Evolutionary conservation across 2,797 vertebrate species (phyloP).

Genomic region (Denticeps clupeoides): DNA sequence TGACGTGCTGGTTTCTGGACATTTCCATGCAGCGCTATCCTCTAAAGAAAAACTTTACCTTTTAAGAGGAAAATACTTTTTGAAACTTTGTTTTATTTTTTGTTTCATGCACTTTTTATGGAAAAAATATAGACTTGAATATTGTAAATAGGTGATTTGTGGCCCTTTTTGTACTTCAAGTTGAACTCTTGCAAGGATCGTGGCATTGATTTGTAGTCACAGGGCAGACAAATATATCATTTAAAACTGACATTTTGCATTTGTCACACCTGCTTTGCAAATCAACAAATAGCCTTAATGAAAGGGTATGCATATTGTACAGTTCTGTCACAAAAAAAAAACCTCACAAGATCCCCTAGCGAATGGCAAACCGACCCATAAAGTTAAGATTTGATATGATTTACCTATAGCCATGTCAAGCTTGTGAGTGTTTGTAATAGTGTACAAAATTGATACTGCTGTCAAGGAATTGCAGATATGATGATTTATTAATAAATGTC

Average conservation of each 20-base stretch:
- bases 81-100: conserved; percentile 31
- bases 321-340: conserved; percentile 14
- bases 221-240: conserved; percentile 19
- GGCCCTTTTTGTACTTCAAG: conserved; percentile 41
- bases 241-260: conserved; percentile 30
- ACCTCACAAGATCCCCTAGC: too few relatives aligned
- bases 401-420: too few relatives aligned
- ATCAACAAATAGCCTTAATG: conserved; percentile 43
- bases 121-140: conserved; percentile 63
- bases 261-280: conserved; percentile 44
- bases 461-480: too few relatives aligned
- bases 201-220: conserved; percentile 40
- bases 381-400: not conserved
- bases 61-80: conserved; percentile 31
- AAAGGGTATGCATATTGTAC: conserved; percentile 42
- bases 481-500: too few relatives aligned
- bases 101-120: conserved; percentile 70
- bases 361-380: too few relatives aligned
- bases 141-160: conserved; percentile 62
- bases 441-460: too few relatives aligned
- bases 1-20: too few relatives aligned
- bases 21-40: too few relatives aligned
- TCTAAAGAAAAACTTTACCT: too few relatives aligned
- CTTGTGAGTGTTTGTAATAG: too few relatives aligned
- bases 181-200: conserved; percentile 28